Evolutionary conservation across 2,113 vertebrate genomes (phyloP).

Genomic region (Psittacula cyanocephala): DNA sequence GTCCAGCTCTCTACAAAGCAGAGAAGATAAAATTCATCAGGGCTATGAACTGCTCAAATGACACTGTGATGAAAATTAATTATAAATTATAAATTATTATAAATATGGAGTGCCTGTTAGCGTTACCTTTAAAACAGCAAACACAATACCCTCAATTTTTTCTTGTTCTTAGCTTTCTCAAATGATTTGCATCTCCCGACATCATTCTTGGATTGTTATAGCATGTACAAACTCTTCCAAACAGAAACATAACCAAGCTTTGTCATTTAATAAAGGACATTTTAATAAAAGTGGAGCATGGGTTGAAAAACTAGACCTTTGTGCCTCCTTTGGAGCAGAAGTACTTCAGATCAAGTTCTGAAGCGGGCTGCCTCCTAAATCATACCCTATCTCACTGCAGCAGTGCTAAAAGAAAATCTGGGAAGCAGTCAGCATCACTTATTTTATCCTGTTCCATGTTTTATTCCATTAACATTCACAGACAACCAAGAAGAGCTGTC

Average conservation of each 20-base stretch:
- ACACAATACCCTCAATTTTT: not conserved
- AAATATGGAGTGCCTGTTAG: not conserved
- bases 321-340: not conserved
- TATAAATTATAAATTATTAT: not conserved
- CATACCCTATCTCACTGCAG: not conserved
- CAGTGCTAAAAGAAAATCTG: not conserved
- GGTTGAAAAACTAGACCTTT: not conserved
- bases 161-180: not conserved
- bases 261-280: not conserved
- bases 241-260: not conserved
- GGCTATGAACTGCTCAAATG: not conserved
- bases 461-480: not conserved
- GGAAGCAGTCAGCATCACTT: not conserved
- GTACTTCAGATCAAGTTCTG: not conserved
- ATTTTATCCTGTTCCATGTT: not conserved
- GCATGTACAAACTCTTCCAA: not conserved
- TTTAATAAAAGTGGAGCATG: not conserved
- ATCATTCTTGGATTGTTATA: not conserved
- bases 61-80: not conserved
- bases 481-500: not conserved
- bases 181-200: not conserved
- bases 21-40: not conserved
- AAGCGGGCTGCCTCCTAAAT: not conserved
- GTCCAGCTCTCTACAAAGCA: not conserved
- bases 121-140: not conserved